Evolutionary conservation across 2,797 vertebrate genomes (phyloP).

Genomic region (Fratercula arctica): DNA sequence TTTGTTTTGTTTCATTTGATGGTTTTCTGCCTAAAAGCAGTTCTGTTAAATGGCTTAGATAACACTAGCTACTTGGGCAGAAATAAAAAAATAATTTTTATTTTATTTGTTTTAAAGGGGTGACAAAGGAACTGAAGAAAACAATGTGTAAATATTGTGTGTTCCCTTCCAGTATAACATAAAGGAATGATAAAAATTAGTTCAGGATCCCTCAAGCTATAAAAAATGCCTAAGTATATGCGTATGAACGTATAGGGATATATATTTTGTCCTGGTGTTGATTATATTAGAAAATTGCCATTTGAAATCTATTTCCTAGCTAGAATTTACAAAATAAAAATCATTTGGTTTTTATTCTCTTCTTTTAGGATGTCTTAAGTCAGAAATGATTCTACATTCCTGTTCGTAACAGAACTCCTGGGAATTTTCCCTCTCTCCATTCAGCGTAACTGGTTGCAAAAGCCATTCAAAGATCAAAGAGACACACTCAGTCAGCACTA

Average conservation of each 20-base stretch:
- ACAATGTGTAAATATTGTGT: neutral
- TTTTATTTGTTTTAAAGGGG: neutral
- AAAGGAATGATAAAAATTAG: neutral
- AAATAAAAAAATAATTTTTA: neutral
- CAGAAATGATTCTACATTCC: neutral
- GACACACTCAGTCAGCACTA: neutral
- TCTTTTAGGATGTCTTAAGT: neutral
- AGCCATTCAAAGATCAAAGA: neutral
- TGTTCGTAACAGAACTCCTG: neutral
- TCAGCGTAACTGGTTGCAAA: neutral
- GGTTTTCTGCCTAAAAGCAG: neutral
- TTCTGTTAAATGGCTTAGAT: neutral
- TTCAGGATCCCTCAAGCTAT: neutral
- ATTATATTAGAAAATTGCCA: neutral
- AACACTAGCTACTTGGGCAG: neutral
- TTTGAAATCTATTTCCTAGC: neutral
- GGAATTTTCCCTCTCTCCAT: neutral
- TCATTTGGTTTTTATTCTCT: neutral
- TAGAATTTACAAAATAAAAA: neutral
- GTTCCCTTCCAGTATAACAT: neutral
- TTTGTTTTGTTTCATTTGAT: neutral
- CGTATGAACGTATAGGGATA: neutral
- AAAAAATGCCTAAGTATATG: neutral
- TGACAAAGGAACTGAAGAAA: neutral
- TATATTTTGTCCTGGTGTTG: neutral